Conservation (phyloP, 2,797 vertebrate genomes). For the Erethizon dorsatum region DNA sequence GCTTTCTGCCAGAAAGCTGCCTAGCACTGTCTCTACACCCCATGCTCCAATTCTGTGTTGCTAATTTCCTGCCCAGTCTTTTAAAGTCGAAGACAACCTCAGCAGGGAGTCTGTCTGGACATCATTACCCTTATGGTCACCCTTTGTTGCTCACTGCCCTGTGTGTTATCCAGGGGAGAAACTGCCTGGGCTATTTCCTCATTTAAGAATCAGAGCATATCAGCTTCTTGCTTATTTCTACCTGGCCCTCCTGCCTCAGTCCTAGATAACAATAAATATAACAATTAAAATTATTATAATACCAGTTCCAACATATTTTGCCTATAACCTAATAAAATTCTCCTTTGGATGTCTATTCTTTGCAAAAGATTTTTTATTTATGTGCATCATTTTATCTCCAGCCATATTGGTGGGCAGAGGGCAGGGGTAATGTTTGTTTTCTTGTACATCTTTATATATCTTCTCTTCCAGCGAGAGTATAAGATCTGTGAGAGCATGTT, state of each 20-base stretch:
- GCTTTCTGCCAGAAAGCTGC: background rate
- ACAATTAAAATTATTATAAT: background rate
- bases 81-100: background rate
- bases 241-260: background rate
- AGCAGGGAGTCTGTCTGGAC: background rate
- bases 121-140: background rate
- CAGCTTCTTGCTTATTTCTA: background rate
- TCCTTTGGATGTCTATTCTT: background rate
- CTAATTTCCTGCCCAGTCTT: background rate
- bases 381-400: background rate
- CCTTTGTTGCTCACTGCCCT: background rate
- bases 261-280: conserved; percentile 28
- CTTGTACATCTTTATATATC: background rate
- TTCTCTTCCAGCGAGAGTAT: background rate
- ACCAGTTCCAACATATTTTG: background rate
- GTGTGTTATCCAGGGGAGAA: background rate
- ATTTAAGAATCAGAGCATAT: background rate
- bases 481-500: background rate
- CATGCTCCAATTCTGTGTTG: background rate
- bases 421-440: background rate
- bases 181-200: background rate
- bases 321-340: background rate
- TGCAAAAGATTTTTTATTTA: background rate
- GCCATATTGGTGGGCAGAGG: background rate
- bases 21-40: background rate